A percentile compares a stretch with the other conserved stretches of the same genome.
Conservation (phyloP, 2,113 vertebrate species). For the Pithys albifrons region DNA sequence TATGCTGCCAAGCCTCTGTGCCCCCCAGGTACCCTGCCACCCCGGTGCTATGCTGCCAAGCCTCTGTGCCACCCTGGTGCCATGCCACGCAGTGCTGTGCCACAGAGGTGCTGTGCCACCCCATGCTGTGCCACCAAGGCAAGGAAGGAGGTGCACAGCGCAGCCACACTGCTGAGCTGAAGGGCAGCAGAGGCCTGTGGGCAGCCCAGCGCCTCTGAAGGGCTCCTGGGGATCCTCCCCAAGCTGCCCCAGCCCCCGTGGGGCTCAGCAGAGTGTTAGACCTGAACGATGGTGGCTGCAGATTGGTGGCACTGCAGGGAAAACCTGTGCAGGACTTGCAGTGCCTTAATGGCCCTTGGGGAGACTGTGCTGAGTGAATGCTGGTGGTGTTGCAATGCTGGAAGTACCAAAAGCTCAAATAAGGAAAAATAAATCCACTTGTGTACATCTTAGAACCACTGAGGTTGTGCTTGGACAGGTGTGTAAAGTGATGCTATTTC, state of each 20-base stretch:
- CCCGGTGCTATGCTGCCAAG: too few species aligned
- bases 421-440: not conserved
- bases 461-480: not conserved
- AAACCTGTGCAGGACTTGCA: not conserved
- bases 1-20: too few species aligned
- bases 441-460: not conserved
- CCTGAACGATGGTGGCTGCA: not conserved
- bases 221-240: not conserved
- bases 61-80: too few species aligned
- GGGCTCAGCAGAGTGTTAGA: not conserved
- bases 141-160: not conserved
- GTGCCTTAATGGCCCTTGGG: not conserved
- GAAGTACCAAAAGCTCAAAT: not conserved
- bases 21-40: too few species aligned
- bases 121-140: too few species aligned
- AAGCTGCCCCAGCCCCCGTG: not conserved
- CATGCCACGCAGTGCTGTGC: too few species aligned
- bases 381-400: not conserved
- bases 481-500: not conserved
- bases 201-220: not conserved
- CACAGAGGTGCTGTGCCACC: too few species aligned
- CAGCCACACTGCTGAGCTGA: fast-evolving
- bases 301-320: too few species aligned
- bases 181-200: not conserved
- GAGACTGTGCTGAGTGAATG: not conserved